Evolutionary conservation across 2,797 vertebrate species (phyloP).

Genomic region (Danio jaintianensis): DNA sequence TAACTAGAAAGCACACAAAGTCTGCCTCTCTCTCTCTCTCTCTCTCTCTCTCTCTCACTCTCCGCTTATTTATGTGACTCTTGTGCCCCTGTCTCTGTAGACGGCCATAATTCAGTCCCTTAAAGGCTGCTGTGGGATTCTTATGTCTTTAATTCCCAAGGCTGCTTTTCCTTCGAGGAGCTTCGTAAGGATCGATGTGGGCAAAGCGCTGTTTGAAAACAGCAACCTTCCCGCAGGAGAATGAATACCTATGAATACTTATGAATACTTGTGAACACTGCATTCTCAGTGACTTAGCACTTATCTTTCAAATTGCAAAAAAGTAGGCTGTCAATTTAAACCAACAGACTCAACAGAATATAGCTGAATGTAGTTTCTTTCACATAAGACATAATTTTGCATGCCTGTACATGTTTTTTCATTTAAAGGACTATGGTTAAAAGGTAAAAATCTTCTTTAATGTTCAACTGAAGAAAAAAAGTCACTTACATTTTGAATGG

Average conservation of each 20-base stretch:
- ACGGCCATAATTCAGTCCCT: conserved; percentile 59
- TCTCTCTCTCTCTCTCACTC: not conserved
- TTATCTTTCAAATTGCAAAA: not conserved
- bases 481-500: too few species aligned
- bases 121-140: conserved; percentile 61
- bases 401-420: too few species aligned
- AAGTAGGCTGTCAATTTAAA: not conserved
- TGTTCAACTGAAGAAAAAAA: too few species aligned
- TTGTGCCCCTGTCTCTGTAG: conserved; percentile 50
- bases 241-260: conserved; percentile 4
- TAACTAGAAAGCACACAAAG: conserved; percentile 31
- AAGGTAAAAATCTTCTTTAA: too few species aligned
- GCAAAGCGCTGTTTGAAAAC: conserved; percentile 62
- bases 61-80: conserved; percentile 35
- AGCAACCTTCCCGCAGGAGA: conserved; percentile 20
- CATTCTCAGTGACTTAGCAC: not conserved
- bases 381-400: too few species aligned
- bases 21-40: conserved; percentile 14
- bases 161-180: conserved; percentile 54
- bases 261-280: not conserved
- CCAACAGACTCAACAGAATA: not conserved
- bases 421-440: too few species aligned
- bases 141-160: conserved; percentile 61
- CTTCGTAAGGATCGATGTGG: conserved; percentile 67
- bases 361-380: not conserved